These are phyloP conservation scores for Microctonus brassicae DNA, from an alignment of 2,888 invertebrate species.

Conservation along the genomic window DNA sequence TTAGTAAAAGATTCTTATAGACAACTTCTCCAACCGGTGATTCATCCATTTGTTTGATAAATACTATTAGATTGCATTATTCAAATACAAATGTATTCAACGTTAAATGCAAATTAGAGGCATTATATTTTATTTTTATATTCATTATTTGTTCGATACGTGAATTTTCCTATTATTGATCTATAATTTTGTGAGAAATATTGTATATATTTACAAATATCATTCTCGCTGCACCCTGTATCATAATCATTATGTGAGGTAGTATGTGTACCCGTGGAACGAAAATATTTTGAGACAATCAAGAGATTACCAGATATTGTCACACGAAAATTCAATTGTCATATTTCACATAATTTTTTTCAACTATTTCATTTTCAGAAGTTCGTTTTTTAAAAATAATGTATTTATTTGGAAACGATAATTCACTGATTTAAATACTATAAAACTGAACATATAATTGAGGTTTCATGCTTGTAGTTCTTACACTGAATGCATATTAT, in stretches of 20 bases:
- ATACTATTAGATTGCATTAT: conserved; percentile 28
- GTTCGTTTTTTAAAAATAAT: conserved; percentile 40
- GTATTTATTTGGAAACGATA: conserved; percentile 13
- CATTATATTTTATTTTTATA: conserved; percentile 24
- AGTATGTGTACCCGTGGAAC: conserved; percentile 67
- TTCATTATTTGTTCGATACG: conserved; percentile 21
- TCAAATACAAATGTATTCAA: conserved; percentile 17
- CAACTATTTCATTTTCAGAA: neutral
- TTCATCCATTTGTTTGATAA: conserved; percentile 23
- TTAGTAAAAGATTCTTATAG: conserved; percentile 1
- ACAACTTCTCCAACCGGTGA: conserved; percentile 1
- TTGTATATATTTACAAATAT: conserved; percentile 52
- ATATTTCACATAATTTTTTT: neutral
- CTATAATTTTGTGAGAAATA: conserved; percentile 40
- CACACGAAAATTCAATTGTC: neutral
- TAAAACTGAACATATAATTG: too few species aligned
- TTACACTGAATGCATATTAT: too few species aligned
- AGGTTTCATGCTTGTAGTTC: too few species aligned
- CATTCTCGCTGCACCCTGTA: conserved; percentile 66
- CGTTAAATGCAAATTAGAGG: conserved; percentile 16
- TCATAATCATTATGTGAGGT: conserved; percentile 64
- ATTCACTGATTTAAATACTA: too few species aligned
- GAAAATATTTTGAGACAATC: conserved; percentile 58
- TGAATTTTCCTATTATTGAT: conserved; percentile 21
- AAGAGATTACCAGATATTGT: conserved; percentile 10